Evolutionary conservation across 2,113 vertebrate species (phyloP), one percentile per base, ranked within the genome.

Genomic region (Tupaia tana): DNA sequence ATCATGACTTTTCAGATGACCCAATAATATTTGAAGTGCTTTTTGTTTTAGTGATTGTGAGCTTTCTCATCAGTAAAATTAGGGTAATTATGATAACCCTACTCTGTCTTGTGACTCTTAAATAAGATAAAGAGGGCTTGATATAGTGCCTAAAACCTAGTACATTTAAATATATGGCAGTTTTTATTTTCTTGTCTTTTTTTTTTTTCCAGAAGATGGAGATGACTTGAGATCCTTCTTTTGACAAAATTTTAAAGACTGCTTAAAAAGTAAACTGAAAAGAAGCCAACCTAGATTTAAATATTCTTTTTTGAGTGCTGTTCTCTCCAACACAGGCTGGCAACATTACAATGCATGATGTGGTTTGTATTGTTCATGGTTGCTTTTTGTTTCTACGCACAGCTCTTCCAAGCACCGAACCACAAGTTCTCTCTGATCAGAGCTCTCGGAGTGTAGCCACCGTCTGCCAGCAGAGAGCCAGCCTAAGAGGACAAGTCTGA

Each of bases 251-350:
- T 84, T 90, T 56, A 87, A 90, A 79, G 54, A 79, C 29, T 95
- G 43, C 58, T 98, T 97, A 89, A 96, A 97, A 94, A 77, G 34
- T 92, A 90, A 95, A 94, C 70, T 77, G 71, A 20, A 94, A 81
- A 75, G 93, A 95, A 94, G 56, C 13, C 86, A 83, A 73, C 19
- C 78, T 84, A 20, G 80, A 79, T 92, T 96, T 96, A 88, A 96
- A 75, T 96, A 94, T 64, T 80, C 73, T 4, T 77, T 70, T 92
- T 96, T 92, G 34, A 79, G 71, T 96, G 85, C 84, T 70, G 25
- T 89, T 71, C 74, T 96, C 73, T n/a, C 14, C 6, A 61, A 54
- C 5, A 18, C 86, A 54, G 73, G 63, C 31, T 79, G 93, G 29
- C 89, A 96, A 12, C 86, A 59, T 34, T 20, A 94, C 58, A 94